Evolutionary conservation across 2,797 vertebrate species (phyloP), one percentile per base, ranked within the genome.

Genomic region (Hippopotamyrus pictus): DNA sequence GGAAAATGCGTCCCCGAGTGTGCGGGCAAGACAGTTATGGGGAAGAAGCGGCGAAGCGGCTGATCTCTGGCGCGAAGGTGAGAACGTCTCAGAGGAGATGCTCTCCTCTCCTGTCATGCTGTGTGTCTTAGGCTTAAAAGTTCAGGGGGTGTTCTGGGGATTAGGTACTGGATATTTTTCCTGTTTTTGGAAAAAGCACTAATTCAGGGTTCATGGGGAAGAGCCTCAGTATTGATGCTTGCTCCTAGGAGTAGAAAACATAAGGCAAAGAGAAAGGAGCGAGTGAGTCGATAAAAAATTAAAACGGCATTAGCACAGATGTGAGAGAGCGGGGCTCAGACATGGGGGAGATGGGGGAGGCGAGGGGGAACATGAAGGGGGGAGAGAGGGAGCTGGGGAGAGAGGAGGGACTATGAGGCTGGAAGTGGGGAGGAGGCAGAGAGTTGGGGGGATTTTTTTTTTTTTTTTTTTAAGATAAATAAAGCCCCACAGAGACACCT

Each of bases 401-500:
- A 91, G 91, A 92, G 86, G 90, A 86, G 86, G 86, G 85, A 92
- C 92, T 92, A 90, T 91, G 86, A 91, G 92, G 92, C 83, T 91
- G 90, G 89, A 92, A 91, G 89, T 92, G 93, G 92, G 93, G 92
- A 93, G 92, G 91, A 91, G 94, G 93, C 92, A 92, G 89, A 91
- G 91, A 90, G 93, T 91, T 89, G 90, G 89, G 84, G 48, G 82
- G 4, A 11, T 33, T 69, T 25, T 37, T 90, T 90, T 83, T 90
- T 90, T 90, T 83, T 90, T 89, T 90, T 76, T 90, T 88, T 88
- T 50, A 33, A 62, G 89, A 90, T 92, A 91, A 91, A 93, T 93
- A 92, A 93, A 91, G 92, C 91, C 92, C 87, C 90, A 91, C 91
- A 90, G 88, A 90, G 90, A 91, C 91, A 92, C 96, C 94, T 93